phyloP scores from a whole-genome alignment of 2,797 vertebrate species.

The Notolepis coatsorum region DNA sequence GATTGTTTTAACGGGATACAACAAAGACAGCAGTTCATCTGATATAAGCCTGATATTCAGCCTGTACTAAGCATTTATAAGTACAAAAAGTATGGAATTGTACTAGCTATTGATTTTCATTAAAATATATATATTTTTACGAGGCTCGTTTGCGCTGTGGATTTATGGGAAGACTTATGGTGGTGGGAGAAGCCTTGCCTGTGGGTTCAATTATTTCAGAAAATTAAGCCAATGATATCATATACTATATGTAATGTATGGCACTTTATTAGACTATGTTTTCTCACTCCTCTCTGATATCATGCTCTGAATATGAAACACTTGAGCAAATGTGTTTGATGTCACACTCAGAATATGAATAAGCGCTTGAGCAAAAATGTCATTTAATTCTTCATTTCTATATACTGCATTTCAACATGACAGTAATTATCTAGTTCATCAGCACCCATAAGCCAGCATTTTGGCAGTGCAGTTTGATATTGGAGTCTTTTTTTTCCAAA shows the following conservation, averaged over 20 bases:
- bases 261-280: constrained; percentile 36
- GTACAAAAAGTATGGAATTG: constrained; percentile 41
- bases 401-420: constrained; percentile 12
- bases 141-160: constrained; percentile 35
- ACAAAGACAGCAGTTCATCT: constrained; percentile 36
- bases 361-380: constrained; percentile 10
- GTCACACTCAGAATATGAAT: constrained; percentile 29
- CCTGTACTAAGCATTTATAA: constrained; percentile 38
- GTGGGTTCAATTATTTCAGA: constrained; percentile 47
- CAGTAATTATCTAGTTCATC: constrained; percentile 43
- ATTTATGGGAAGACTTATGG: constrained; percentile 50
- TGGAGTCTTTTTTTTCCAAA: constrained; percentile 28
- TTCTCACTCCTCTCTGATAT: constrained; percentile 17
- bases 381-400: constrained; percentile 45
- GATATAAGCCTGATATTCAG: no score
- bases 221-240: constrained; percentile 25
- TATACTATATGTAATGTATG: constrained; percentile 21
- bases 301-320: constrained; percentile 17
- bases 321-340: constrained; percentile 27
- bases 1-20: constrained; percentile 40
- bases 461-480: constrained; percentile 60
- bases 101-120: constrained; percentile 62
- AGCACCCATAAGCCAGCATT: constrained; percentile 52
- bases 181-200: constrained; percentile 26
- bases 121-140: constrained; percentile 61